These are phyloP conservation scores for Panagrolaimus sp. DNA, from an alignment of 1,140 invertebrate species.

Conservation along the genomic window DNA sequence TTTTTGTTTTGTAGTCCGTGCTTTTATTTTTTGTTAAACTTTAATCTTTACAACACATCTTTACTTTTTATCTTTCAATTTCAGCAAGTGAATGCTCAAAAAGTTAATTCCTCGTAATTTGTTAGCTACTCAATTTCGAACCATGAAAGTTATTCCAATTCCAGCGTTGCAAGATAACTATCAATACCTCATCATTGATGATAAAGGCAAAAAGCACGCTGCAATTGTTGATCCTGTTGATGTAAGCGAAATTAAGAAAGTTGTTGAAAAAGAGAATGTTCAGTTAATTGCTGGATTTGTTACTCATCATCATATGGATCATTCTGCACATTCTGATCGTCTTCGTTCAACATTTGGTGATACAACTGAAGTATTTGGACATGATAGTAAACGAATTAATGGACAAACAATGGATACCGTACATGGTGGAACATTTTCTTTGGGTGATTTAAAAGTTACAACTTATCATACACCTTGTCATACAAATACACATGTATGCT, in stretches of 20 bases:
- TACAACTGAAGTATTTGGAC: neutral
- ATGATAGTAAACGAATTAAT: neutral
- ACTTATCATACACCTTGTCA: conserved; percentile 77
- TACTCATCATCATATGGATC: conserved; percentile 6
- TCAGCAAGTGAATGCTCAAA: too few species aligned
- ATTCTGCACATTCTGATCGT: neutral
- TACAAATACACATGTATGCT: conserved; percentile 77
- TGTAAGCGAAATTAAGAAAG: neutral
- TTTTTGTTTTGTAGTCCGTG: too few species aligned
- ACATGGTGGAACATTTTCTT: neutral
- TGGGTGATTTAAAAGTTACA: neutral
- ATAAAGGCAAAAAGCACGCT: conserved; percentile 2
- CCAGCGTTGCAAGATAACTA: conserved; percentile 4
- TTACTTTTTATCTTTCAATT: too few species aligned
- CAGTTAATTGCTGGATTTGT: neutral
- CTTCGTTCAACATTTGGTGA: conserved; percentile 1
- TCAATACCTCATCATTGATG: conserved; percentile 7
- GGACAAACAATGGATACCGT: conserved; percentile 1
- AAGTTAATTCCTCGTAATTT: too few species aligned
- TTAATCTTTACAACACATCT: too few species aligned
- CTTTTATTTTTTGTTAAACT: too few species aligned
- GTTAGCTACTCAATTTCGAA: neutral
- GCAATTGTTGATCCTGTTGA: conserved; percentile 11
- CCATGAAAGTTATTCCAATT: conserved; percentile 1
- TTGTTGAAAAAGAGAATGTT: neutral